These are phyloP conservation scores for Anthrax anthrax DNA, from an alignment of 2,888 invertebrate species.

Conservation along the genomic window DNA sequence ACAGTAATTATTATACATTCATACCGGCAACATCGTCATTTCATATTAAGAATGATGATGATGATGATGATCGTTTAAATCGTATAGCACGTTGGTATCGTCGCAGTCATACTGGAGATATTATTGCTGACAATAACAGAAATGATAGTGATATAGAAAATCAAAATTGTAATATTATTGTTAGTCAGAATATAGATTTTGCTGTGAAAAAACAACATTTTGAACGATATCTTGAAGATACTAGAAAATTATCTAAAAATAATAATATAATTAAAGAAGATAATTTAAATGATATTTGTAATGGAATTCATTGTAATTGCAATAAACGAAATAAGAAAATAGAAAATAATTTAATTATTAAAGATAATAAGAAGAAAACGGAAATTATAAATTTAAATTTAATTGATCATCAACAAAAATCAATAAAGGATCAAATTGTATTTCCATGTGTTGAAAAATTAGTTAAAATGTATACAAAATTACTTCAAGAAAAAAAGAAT, in stretches of 20 bases:
- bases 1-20: constrained; percentile 17
- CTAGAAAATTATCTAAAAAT: not conserved
- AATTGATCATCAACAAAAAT: not conserved
- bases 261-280: not conserved
- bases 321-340: no score
- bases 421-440: not conserved
- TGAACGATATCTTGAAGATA: not conserved
- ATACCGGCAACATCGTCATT: constrained; percentile 15
- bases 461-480: constrained; percentile 17
- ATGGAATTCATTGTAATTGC: not conserved
- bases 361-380: no score
- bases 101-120: not conserved
- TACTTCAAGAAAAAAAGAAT: constrained; percentile 13
- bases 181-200: not conserved
- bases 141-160: not conserved
- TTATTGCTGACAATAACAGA: not conserved
- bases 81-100: constrained; percentile 2
- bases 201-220: not conserved
- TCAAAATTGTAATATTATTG: not conserved
- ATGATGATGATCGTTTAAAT: not conserved
- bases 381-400: no score
- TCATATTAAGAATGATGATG: not conserved
- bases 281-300: not conserved
- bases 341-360: no score
- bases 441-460: constrained; percentile 17